phyloP scores from a whole-genome alignment of 2,888 invertebrate genomes.

The Sialis fuliginosa region DNA sequence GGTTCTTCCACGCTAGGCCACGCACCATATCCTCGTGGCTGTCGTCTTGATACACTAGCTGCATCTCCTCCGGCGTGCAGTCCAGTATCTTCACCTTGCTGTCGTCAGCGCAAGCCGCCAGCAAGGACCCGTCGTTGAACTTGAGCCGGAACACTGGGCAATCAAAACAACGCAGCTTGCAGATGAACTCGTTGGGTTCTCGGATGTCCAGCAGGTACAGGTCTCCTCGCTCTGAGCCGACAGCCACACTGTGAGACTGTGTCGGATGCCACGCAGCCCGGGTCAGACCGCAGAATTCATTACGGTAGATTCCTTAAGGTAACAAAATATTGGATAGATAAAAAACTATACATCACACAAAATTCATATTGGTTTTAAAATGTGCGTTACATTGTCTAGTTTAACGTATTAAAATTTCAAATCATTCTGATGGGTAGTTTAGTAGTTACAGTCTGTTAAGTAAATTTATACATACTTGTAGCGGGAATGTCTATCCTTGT shows the following conservation, averaged over 20 bases:
- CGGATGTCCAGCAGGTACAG: constrained; percentile 32
- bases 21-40: constrained; percentile 34
- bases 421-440: too few relatives aligned
- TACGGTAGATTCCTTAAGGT: constrained; percentile 24
- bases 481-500: too few relatives aligned
- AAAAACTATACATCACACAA: too few relatives aligned
- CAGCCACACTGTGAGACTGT: constrained; percentile 24
- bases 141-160: constrained; percentile 22
- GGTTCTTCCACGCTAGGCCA: constrained; percentile 33
- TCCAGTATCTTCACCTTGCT: constrained; percentile 26
- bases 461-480: too few relatives aligned
- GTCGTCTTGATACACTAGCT: constrained; percentile 24
- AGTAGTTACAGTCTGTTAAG: too few relatives aligned
- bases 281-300: constrained; percentile 23
- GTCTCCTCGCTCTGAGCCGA: constrained; percentile 33
- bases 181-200: constrained; percentile 21
- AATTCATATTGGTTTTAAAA: too few relatives aligned
- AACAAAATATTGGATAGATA: background rate
- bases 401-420: too few relatives aligned
- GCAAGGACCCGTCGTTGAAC: constrained; percentile 21
- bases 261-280: constrained; percentile 25
- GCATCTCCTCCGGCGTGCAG: constrained; percentile 18
- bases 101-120: constrained; percentile 31
- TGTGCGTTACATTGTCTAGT: too few relatives aligned
- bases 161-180: constrained; percentile 19